phyloP scores from a whole-genome alignment of 1,140 invertebrate species.

The Dryas iulia region DNA sequence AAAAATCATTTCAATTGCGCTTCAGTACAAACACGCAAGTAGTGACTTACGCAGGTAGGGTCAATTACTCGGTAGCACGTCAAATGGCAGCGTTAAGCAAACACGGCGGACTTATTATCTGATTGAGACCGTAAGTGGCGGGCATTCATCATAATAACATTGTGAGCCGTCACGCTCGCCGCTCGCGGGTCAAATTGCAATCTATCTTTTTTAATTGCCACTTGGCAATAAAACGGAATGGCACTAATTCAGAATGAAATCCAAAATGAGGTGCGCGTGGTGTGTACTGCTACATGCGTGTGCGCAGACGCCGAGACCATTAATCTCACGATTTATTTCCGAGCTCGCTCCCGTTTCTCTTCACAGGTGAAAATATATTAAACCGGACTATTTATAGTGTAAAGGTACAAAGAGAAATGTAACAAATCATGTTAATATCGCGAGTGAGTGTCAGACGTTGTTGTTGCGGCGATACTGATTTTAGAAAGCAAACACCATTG shows the following conservation, averaged over 20 bases:
- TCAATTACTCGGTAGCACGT: slow-evolving; percentile 42
- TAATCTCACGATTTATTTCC: slow-evolving; percentile 68
- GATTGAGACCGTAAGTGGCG: slow-evolving; percentile 60
- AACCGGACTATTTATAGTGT: slow-evolving; percentile 61
- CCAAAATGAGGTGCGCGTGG: slow-evolving; percentile 62
- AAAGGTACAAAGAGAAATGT: slow-evolving; percentile 56
- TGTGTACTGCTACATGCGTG: slow-evolving; percentile 47
- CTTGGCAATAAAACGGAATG: slow-evolving; percentile 37
- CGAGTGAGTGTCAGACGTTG: slow-evolving; percentile 40
- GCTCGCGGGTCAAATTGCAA: slow-evolving; percentile 75
- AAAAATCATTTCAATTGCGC: neutral
- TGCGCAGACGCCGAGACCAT: slow-evolving; percentile 43
- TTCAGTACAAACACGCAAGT: neutral
- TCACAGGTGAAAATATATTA: slow-evolving; percentile 67
- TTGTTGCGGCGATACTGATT: slow-evolving; percentile 37
- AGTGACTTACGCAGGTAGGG: neutral
- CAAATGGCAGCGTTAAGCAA: slow-evolving; percentile 53
- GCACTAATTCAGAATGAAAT: slow-evolving; percentile 33
- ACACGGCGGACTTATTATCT: slow-evolving; percentile 61
- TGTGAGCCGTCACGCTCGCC: slow-evolving; percentile 60
- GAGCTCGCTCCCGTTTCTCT: slow-evolving; percentile 62
- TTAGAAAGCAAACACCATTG: slow-evolving; percentile 51
- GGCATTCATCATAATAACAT: slow-evolving; percentile 72
- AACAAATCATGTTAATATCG: slow-evolving; percentile 64
- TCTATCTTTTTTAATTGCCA: slow-evolving; percentile 77